Evolutionary conservation across 35 echinoderm and acorn worm species (phyloP).

Genomic region (Holothuria glaberrima): DNA sequence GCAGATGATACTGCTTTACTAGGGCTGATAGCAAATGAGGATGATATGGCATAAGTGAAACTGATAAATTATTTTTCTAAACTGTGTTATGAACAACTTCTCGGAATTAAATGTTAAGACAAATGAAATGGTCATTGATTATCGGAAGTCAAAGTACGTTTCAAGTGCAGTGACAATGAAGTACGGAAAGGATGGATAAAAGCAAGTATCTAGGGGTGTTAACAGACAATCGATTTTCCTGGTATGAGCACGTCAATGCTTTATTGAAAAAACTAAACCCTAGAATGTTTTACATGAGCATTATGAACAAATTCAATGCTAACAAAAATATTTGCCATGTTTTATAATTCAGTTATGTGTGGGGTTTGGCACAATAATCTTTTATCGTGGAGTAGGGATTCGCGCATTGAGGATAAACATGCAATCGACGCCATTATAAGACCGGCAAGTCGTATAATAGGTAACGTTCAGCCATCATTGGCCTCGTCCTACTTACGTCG

Average conservation of each 20-base stretch:
- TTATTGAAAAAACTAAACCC: too few relatives aligned
- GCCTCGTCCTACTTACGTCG: too few relatives aligned
- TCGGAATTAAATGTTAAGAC: not conserved
- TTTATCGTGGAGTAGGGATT: not conserved
- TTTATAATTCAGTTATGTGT: too few relatives aligned
- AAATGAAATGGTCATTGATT: not conserved
- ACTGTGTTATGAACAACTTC: not conserved
- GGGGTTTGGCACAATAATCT: not conserved
- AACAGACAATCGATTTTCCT: too few relatives aligned
- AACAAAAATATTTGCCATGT: not conserved
- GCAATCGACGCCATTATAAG: too few relatives aligned
- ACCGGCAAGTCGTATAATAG: not conserved
- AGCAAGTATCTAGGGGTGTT: not conserved
- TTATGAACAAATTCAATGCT: conserved; percentile 25
- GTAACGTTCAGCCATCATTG: not conserved
- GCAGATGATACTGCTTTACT: conserved; percentile 2
- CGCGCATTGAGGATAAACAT: not conserved
- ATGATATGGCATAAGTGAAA: not conserved
- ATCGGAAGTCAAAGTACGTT: too few relatives aligned
- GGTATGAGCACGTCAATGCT: too few relatives aligned
- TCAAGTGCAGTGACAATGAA: too few relatives aligned
- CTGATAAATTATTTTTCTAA: not conserved
- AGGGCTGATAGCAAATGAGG: not conserved
- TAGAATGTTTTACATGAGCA: not conserved
- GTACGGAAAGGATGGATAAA: not conserved